phyloP scores from a whole-genome alignment of 2,888 invertebrate genomes.

The Epicampocera succincta region DNA sequence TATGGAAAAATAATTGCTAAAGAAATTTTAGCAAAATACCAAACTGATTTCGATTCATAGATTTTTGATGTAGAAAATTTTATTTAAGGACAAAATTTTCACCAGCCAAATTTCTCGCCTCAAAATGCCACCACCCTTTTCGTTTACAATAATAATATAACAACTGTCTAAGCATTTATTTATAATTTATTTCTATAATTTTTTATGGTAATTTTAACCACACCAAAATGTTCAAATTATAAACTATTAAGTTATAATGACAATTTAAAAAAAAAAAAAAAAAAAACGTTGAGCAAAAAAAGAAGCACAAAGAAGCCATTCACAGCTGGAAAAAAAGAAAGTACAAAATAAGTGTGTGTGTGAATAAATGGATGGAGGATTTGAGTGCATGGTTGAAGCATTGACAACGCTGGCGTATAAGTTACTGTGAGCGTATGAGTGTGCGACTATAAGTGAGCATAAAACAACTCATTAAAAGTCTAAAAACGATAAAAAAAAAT shows the following conservation, averaged over 20 bases:
- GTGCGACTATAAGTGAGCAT: constrained; percentile 7
- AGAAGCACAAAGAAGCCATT: constrained; percentile 9
- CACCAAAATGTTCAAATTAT: constrained; percentile 43
- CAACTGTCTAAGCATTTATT: constrained; percentile 59
- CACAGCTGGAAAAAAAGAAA: constrained; percentile 16
- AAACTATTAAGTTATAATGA: constrained; percentile 46
- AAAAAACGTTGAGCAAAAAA: constrained; percentile 15
- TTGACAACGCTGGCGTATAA: constrained; percentile 11
- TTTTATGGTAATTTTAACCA: constrained; percentile 23
- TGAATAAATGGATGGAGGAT: constrained; percentile 9
- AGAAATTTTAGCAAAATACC: too few relatives aligned
- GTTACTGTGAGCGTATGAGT: not conserved
- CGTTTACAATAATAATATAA: constrained; percentile 28
- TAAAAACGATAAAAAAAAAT: constrained; percentile 11
- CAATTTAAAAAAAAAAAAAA: constrained; percentile 49
- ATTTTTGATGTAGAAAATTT: too few relatives aligned
- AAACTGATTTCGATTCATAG: too few relatives aligned
- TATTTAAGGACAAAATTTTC: too few relatives aligned
- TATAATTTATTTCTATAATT: constrained; percentile 48
- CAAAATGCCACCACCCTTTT: not conserved
- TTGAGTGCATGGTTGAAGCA: constrained; percentile 14
- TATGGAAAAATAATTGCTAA: too few relatives aligned
- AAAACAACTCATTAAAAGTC: constrained; percentile 58
- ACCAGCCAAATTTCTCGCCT: too few relatives aligned
- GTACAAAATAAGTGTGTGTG: constrained; percentile 20